Evolutionary conservation across 2,113 vertebrate species (phyloP).

Genomic region (Anarhynchus alexandrinus): DNA sequence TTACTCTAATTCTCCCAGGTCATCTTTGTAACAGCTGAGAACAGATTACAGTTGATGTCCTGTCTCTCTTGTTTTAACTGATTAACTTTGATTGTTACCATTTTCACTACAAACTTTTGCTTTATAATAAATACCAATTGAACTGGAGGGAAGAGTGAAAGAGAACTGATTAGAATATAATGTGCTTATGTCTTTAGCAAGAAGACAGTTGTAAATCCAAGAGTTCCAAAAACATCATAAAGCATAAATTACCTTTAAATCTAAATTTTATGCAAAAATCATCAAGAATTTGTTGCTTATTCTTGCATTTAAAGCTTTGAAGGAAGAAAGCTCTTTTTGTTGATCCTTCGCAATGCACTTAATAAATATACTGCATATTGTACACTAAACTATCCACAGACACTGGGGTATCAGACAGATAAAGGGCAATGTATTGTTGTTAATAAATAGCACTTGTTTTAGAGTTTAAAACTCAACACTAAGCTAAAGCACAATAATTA

Average conservation of each 20-base stretch:
- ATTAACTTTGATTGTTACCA: neutral
- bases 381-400: neutral
- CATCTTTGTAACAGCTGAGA: neutral
- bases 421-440: neutral
- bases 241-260: neutral
- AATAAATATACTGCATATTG: neutral
- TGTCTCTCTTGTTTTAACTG: neutral
- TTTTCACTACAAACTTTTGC: neutral
- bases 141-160: too few relatives aligned
- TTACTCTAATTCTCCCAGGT: neutral
- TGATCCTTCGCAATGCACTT: neutral
- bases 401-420: neutral
- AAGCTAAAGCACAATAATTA: neutral
- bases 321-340: neutral
- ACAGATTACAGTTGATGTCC: neutral
- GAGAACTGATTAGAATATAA: neutral
- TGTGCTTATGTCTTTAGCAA: neutral
- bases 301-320: neutral
- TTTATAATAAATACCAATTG: neutral
- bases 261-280: neutral
- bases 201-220: neutral
- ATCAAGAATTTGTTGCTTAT: neutral
- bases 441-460: neutral
- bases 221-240: neutral
- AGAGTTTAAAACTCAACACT: neutral